Conservation (phyloP, 2,888 invertebrate genomes). For the Serripes groenlandicus region DNA sequence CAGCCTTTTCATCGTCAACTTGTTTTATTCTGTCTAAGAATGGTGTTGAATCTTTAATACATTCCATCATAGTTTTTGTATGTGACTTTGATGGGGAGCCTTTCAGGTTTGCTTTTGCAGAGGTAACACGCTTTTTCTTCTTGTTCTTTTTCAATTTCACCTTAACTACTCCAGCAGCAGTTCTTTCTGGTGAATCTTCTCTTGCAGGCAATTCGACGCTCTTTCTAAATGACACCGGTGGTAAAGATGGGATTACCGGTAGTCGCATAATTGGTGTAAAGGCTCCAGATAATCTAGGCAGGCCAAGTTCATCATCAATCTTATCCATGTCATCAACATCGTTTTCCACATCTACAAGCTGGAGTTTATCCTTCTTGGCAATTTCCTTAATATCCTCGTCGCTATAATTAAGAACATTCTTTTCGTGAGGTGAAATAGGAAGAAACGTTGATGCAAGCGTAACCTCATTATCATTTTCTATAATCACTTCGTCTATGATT, state of each 20-base stretch:
- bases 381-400: slow-evolving; percentile 58
- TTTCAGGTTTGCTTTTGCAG: slow-evolving; percentile 52
- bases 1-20: slow-evolving; percentile 49
- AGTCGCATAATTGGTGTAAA: slow-evolving; percentile 61
- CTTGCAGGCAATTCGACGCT: slow-evolving; percentile 6
- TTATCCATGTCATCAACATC: slow-evolving; percentile 64
- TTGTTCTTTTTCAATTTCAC: slow-evolving; percentile 56
- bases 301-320: slow-evolving; percentile 63
- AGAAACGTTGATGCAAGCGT: slow-evolving; percentile 64
- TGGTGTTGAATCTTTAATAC: slow-evolving; percentile 39
- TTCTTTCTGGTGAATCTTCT: slow-evolving; percentile 30
- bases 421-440: slow-evolving; percentile 55
- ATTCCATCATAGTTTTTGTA: slow-evolving; percentile 11
- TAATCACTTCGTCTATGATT: slow-evolving; percentile 47
- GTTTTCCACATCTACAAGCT: slow-evolving; percentile 25
- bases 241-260: slow-evolving; percentile 38
- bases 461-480: slow-evolving; percentile 54
- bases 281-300: slow-evolving; percentile 61
- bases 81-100: slow-evolving; percentile 39
- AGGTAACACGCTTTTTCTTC: slow-evolving; percentile 58
- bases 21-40: slow-evolving; percentile 63
- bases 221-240: slow-evolving; percentile 55
- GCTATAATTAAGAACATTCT: slow-evolving; percentile 56
- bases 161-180: slow-evolving; percentile 54
- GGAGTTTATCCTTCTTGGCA: slow-evolving; percentile 35